phyloP scores from a whole-genome alignment of 92 coral and sea anemone species.

The Meandrina meandrites region DNA sequence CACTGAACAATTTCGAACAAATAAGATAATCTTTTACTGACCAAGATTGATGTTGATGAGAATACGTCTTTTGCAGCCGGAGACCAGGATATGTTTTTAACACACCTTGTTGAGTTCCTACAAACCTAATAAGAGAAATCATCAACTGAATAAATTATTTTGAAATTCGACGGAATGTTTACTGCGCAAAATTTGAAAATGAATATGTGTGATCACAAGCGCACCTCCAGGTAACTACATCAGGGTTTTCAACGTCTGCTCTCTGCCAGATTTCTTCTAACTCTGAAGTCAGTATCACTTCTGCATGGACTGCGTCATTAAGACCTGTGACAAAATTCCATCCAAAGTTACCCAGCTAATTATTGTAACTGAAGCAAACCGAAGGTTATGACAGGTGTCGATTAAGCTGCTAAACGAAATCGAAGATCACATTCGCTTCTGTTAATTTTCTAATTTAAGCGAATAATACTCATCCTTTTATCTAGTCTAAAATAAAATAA shows the following conservation, averaged over 20 bases:
- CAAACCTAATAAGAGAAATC: constrained; percentile 46
- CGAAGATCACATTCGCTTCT: too few relatives aligned
- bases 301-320: constrained; percentile 46
- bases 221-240: constrained; percentile 59
- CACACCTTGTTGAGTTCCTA: constrained; percentile 74
- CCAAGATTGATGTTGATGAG: constrained; percentile 72
- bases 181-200: too few relatives aligned
- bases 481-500: background rate
- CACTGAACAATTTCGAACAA: background rate
- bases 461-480: background rate
- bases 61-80: constrained; percentile 55
- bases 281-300: constrained; percentile 50
- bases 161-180: too few relatives aligned
- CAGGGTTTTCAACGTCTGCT: constrained; percentile 38
- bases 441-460: background rate
- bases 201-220: background rate
- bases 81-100: constrained; percentile 63
- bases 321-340: constrained; percentile 56
- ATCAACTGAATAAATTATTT: too few relatives aligned
- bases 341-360: too few relatives aligned
- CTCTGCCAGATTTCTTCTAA: constrained; percentile 52
- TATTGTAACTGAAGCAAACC: too few relatives aligned
- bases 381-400: background rate
- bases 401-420: too few relatives aligned
- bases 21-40: constrained; percentile 22